These are phyloP conservation scores for Hirtodrosophila duncani DNA, from an alignment of 2,888 invertebrate genomes.

Conservation along the genomic window DNA sequence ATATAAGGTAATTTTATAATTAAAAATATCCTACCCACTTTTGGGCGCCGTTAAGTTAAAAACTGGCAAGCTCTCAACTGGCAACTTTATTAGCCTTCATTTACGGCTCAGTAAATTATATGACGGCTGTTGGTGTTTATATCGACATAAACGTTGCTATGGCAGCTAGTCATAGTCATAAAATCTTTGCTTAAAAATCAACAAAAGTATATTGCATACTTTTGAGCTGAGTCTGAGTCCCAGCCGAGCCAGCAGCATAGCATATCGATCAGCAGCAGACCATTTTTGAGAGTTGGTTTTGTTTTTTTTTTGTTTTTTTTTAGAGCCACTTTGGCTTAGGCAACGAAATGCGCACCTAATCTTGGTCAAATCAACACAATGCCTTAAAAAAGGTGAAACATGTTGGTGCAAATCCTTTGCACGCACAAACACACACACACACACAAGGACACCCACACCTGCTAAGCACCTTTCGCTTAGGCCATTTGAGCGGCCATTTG, in stretches of 20 bases:
- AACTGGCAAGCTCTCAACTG: no score
- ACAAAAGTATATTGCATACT: constrained; percentile 40
- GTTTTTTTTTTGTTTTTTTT: constrained; percentile 2
- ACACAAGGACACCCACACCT: not conserved
- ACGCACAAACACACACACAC: constrained; percentile 15
- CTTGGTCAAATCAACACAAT: constrained; percentile 35
- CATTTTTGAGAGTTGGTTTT: no score
- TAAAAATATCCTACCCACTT: no score
- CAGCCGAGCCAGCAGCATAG: no score
- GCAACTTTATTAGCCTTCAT: constrained; percentile 8
- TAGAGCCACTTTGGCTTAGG: constrained; percentile 36
- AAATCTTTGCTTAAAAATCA: constrained; percentile 25
- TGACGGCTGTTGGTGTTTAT: constrained; percentile 55
- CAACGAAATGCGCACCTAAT: constrained; percentile 29
- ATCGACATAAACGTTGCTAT: constrained; percentile 47
- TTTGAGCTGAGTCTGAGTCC: constrained; percentile 18
- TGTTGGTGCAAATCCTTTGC: constrained; percentile 42
- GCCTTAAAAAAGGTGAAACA: constrained; percentile 17
- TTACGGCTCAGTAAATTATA: constrained; percentile 35
- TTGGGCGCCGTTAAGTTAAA: no score
- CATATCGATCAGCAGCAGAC: no score
- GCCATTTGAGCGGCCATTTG: constrained; percentile 48
- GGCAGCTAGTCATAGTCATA: constrained; percentile 25
- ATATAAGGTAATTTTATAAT: no score
- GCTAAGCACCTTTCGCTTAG: constrained; percentile 35